Evolutionary conservation across 1,140 invertebrate genomes (phyloP).

Genomic region (Lithobius niger): DNA sequence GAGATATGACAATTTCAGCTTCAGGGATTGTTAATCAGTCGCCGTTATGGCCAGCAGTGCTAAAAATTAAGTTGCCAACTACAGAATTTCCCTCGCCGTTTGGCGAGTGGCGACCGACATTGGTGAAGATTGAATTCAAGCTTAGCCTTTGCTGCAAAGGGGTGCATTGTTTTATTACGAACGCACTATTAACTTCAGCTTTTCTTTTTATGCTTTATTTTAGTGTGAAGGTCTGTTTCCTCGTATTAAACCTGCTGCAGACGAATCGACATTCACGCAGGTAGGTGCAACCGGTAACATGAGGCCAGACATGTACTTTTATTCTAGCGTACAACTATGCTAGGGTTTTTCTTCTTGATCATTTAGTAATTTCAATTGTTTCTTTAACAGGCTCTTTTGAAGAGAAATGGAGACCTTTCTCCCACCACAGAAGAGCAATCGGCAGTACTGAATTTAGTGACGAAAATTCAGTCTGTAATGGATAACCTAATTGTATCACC

Average conservation of each 20-base stretch:
- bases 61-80: too few species aligned
- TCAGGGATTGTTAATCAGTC: too few species aligned
- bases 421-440: constrained; percentile 79
- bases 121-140: too few species aligned
- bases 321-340: constrained; percentile 6
- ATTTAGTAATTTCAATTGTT: constrained; percentile 12
- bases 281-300: too few species aligned
- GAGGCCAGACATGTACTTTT: constrained; percentile 8
- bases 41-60: too few species aligned
- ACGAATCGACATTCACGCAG: constrained; percentile 69
- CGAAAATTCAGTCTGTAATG: constrained; percentile 79
- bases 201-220: constrained; percentile 16
- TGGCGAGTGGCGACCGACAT: too few species aligned
- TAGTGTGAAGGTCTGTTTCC: constrained; percentile 73
- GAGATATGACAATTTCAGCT: too few species aligned
- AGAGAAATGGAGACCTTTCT: constrained; percentile 77
- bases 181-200: too few species aligned
- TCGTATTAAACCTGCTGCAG: constrained; percentile 60
- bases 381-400: constrained; percentile 69
- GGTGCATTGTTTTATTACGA: too few species aligned
- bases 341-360: constrained; percentile 2
- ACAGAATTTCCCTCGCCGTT: too few species aligned
- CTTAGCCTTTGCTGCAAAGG: too few species aligned
- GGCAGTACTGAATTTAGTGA: constrained; percentile 78
- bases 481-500: constrained; percentile 88